Conservation (phyloP, 2,113 vertebrate genomes). For the Cinclus cinclus region DNA sequence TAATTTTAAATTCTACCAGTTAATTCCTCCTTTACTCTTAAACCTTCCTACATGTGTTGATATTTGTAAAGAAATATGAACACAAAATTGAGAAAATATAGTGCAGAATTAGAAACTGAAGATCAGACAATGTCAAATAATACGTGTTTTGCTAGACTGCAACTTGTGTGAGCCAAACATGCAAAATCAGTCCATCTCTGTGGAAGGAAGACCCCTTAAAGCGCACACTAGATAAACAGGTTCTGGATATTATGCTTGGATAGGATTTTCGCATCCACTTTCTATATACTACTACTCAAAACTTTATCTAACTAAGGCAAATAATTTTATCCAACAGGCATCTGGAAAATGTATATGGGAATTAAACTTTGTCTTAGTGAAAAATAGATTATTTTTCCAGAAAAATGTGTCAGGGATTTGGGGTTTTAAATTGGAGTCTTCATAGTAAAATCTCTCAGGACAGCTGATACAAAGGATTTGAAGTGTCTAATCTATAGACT, state of each 20-base stretch:
- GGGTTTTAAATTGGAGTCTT: not conserved
- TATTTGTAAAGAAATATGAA: not conserved
- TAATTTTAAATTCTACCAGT: not conserved
- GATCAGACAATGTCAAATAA: not conserved
- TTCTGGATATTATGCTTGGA: not conserved
- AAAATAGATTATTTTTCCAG: slow-evolving; percentile 1
- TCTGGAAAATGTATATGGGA: not conserved
- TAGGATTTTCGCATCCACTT: not conserved
- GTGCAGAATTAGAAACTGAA: not conserved
- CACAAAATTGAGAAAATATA: not conserved
- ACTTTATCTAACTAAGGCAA: not conserved
- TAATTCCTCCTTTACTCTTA: not conserved
- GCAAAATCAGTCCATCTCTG: not conserved
- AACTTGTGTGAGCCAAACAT: not conserved
- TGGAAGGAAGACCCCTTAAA: not conserved
- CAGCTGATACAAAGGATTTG: slow-evolving; percentile 6
- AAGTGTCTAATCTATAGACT: slow-evolving; percentile 9
- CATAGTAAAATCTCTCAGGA: slow-evolving; percentile 20
- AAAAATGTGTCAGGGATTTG: not conserved
- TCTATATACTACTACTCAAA: not conserved
- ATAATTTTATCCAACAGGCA: not conserved
- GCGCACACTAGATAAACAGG: not conserved
- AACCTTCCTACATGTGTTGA: not conserved
- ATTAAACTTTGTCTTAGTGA: not conserved
- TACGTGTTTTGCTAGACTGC: not conserved